These are phyloP conservation scores for Pseudachorutes palmiensis DNA, from an alignment of 1,140 invertebrate genomes.

Conservation along the genomic window DNA sequence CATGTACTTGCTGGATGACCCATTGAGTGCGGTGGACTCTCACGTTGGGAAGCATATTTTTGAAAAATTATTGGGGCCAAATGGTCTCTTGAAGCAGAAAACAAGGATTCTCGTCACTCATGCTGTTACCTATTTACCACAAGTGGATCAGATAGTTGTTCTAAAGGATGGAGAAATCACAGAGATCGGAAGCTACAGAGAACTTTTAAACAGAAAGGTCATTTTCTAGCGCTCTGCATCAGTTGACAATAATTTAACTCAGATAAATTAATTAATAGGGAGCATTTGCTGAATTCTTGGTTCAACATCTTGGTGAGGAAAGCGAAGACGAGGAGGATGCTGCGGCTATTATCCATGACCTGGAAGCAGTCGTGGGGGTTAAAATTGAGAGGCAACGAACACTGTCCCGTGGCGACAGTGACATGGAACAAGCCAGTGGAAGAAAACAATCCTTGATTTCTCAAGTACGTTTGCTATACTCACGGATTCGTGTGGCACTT, in stretches of 20 bases:
- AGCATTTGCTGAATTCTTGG: constrained; percentile 52
- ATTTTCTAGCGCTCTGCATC: too few relatives aligned
- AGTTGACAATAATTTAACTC: too few relatives aligned
- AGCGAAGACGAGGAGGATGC: constrained; percentile 34
- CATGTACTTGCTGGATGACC: constrained; percentile 54
- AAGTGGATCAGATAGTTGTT: constrained; percentile 48
- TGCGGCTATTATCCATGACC: constrained; percentile 39
- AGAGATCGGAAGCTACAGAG: constrained; percentile 45
- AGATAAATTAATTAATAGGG: constrained; percentile 26
- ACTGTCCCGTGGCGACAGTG: constrained; percentile 21
- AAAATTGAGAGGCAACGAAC: background rate
- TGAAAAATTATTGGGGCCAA: constrained; percentile 48
- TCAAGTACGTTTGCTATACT: too few relatives aligned
- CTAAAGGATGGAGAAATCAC: constrained; percentile 46
- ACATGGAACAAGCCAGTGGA: constrained; percentile 59
- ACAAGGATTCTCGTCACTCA: constrained; percentile 48
- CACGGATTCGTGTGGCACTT: too few relatives aligned
- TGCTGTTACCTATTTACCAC: constrained; percentile 45
- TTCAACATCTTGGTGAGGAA: constrained; percentile 58
- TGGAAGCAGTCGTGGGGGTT: constrained; percentile 39
- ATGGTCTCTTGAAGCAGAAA: constrained; percentile 44
- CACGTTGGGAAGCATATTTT: constrained; percentile 52
- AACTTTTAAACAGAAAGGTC: constrained; percentile 40
- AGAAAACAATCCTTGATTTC: constrained; percentile 53
- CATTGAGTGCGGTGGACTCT: constrained; percentile 52